phyloP scores from a whole-genome alignment of 2,888 invertebrate species.

The Byasa hedistus region DNA sequence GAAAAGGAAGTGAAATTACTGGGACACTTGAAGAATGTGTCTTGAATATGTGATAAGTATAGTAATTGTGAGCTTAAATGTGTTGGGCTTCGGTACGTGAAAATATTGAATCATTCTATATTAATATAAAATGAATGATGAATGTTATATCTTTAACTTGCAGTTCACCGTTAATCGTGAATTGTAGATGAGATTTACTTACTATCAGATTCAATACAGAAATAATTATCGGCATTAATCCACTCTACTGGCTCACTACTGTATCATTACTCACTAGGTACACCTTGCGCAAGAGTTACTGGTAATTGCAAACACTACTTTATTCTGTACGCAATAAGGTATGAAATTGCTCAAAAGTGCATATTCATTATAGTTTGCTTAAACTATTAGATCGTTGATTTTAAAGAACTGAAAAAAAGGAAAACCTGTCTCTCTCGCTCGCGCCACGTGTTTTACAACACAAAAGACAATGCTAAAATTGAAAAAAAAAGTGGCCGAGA shows the following conservation, averaged over 20 bases:
- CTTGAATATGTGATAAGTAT: too few relatives aligned
- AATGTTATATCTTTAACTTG: too few relatives aligned
- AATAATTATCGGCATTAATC: neutral
- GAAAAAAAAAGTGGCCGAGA: conserved; percentile 14
- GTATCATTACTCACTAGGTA: neutral
- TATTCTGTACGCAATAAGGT: neutral
- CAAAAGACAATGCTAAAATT: conserved; percentile 21
- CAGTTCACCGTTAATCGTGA: neutral
- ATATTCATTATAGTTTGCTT: conserved; percentile 4
- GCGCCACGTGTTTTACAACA: conserved; percentile 8
- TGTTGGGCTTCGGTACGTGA: too few relatives aligned
- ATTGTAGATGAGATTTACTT: neutral
- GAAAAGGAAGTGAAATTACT: too few relatives aligned
- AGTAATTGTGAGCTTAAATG: too few relatives aligned
- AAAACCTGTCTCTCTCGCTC: conserved; percentile 11
- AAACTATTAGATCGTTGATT: conserved; percentile 14
- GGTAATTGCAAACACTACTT: neutral
- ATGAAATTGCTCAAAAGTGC: neutral
- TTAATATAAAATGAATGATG: too few relatives aligned
- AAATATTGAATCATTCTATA: too few relatives aligned
- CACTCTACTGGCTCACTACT: neutral
- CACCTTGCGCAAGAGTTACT: conserved; percentile 1
- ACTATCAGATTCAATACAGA: neutral
- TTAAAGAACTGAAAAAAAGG: neutral
- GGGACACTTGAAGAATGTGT: too few relatives aligned